These are phyloP conservation scores for Emmelina monodactyla DNA, from an alignment of 2,888 invertebrate genomes.

Conservation along the genomic window DNA sequence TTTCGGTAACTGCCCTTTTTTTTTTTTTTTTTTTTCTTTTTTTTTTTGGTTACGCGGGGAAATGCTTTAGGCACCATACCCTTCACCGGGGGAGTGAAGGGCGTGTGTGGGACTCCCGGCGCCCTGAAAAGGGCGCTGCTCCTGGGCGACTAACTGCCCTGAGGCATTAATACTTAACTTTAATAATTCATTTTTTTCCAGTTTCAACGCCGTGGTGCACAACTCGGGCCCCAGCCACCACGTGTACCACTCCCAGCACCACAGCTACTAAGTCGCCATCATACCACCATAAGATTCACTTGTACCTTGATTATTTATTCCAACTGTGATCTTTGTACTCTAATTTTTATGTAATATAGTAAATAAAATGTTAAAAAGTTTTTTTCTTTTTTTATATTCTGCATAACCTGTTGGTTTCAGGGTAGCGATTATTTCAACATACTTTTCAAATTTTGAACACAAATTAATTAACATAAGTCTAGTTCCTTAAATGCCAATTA, in stretches of 20 bases:
- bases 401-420: too few species aligned
- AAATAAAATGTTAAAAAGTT: slow-evolving; percentile 12
- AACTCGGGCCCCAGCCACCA: slow-evolving; percentile 58
- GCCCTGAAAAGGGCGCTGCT: too few species aligned
- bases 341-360: slow-evolving; percentile 18
- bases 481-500: too few species aligned
- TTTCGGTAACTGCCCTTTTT: neutral
- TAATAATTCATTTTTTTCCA: slow-evolving; percentile 27
- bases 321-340: slow-evolving; percentile 40
- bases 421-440: too few species aligned
- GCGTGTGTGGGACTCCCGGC: too few species aligned
- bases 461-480: too few species aligned
- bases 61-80: too few species aligned
- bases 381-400: neutral
- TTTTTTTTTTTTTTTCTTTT: neutral
- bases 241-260: slow-evolving; percentile 46
- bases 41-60: neutral
- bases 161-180: slow-evolving; percentile 4
- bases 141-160: too few species aligned
- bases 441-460: too few species aligned
- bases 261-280: slow-evolving; percentile 33
- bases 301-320: slow-evolving; percentile 35
- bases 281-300: too few species aligned
- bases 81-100: too few species aligned
- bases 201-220: slow-evolving; percentile 59